These are phyloP conservation scores for Leucoptera coffeella DNA, from an alignment of 2,888 invertebrate species.

Conservation along the genomic window DNA sequence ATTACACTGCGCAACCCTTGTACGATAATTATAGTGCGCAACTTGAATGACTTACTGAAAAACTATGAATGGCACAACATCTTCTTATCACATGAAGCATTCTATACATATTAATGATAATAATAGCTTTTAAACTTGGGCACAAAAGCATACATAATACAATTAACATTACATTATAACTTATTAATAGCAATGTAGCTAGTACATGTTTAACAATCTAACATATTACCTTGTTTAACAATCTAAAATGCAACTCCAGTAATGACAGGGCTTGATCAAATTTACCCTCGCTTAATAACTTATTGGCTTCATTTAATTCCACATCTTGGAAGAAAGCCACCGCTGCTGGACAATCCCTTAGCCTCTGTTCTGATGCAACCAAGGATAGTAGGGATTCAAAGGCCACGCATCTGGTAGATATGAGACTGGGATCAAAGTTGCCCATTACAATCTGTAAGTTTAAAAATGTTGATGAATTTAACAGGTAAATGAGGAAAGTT, in stretches of 20 bases:
- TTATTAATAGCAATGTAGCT: too few relatives aligned
- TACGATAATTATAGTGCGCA: too few relatives aligned
- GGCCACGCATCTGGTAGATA: slow-evolving; percentile 56
- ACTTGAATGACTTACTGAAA: too few relatives aligned
- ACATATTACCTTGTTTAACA: slow-evolving; percentile 45
- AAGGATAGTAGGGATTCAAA: slow-evolving; percentile 59
- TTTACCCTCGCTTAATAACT: slow-evolving; percentile 50
- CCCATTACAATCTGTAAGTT: slow-evolving; percentile 55
- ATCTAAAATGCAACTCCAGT: slow-evolving; percentile 61
- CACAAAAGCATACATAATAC: too few relatives aligned
- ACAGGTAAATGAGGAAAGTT: too few relatives aligned
- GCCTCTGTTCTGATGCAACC: slow-evolving; percentile 44
- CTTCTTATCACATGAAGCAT: too few relatives aligned
- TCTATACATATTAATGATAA: too few relatives aligned
- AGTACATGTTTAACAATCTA: slow-evolving; percentile 1
- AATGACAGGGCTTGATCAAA: slow-evolving; percentile 58
- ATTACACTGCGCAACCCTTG: too few relatives aligned
- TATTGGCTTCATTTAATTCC: slow-evolving; percentile 57
- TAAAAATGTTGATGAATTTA: too few relatives aligned
- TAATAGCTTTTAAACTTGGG: too few relatives aligned
- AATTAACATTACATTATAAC: too few relatives aligned
- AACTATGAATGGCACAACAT: too few relatives aligned
- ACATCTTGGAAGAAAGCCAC: slow-evolving; percentile 59
- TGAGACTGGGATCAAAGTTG: slow-evolving; percentile 64
- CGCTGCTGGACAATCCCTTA: slow-evolving; percentile 53